phyloP scores from a whole-genome alignment of 2,113 vertebrate genomes.

The Tragelaphus scriptus region DNA sequence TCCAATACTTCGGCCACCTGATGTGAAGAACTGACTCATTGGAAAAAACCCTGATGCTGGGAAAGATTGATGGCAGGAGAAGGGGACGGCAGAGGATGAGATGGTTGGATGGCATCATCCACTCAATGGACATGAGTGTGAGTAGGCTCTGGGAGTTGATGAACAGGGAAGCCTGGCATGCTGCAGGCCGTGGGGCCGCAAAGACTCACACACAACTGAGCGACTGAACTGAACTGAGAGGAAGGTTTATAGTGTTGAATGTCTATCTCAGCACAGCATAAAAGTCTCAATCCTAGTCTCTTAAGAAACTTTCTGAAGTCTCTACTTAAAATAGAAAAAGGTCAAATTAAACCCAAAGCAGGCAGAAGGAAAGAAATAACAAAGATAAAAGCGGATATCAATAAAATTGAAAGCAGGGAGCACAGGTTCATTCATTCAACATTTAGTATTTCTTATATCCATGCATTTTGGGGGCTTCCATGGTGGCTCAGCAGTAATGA shows the following conservation, averaged over 20 bases:
- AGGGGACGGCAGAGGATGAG: neutral
- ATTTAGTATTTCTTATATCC: neutral
- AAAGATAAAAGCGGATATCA: neutral
- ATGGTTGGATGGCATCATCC: neutral
- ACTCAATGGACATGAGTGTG: neutral
- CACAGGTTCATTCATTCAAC: neutral
- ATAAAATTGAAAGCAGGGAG: neutral
- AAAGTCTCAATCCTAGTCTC: neutral
- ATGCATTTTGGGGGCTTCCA: neutral
- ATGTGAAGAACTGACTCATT: neutral
- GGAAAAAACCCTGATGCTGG: neutral
- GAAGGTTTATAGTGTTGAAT: neutral
- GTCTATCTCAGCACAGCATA: neutral
- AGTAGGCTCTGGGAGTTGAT: neutral
- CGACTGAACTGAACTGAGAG: neutral
- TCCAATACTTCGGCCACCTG: neutral
- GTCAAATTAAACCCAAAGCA: neutral
- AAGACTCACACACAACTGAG: neutral
- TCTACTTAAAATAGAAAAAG: neutral
- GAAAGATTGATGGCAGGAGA: neutral
- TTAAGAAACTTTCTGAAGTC: neutral
- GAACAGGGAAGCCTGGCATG: neutral
- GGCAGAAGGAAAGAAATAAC: neutral
- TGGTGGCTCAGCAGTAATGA: neutral
- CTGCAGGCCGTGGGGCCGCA: neutral